Evolutionary conservation across 2,113 vertebrate species (phyloP).

Genomic region (Passerina amoena): DNA sequence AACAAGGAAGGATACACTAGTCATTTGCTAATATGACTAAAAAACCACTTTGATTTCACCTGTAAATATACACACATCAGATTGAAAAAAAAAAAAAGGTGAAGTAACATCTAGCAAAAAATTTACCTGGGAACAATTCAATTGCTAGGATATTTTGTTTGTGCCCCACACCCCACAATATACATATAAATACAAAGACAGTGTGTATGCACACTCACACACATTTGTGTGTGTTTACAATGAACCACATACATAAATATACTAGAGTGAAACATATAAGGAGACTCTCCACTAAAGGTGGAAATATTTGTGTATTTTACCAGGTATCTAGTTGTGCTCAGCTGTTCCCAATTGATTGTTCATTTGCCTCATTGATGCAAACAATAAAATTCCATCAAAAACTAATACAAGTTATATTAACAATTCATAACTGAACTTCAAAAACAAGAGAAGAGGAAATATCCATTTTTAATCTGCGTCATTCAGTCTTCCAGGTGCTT

Average conservation of each 20-base stretch:
- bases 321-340: neutral
- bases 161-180: rapidly evolving
- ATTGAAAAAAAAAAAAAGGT: neutral
- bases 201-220: rapidly evolving
- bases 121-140: neutral
- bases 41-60: neutral
- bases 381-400: neutral
- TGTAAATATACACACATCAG: neutral
- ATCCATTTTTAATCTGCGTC: neutral
- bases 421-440: neutral
- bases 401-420: neutral
- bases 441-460: neutral
- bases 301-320: neutral
- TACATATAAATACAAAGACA: neutral
- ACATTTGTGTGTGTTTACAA: neutral
- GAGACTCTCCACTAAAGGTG: neutral
- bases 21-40: neutral
- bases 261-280: neutral
- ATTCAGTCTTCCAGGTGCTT: neutral
- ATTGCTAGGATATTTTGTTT: neutral
- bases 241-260: neutral
- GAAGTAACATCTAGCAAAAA: neutral
- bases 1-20: neutral
- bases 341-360: neutral
- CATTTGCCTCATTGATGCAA: neutral